phyloP scores from a whole-genome alignment of 2,797 vertebrate genomes.

The Allobates femoralis region DNA sequence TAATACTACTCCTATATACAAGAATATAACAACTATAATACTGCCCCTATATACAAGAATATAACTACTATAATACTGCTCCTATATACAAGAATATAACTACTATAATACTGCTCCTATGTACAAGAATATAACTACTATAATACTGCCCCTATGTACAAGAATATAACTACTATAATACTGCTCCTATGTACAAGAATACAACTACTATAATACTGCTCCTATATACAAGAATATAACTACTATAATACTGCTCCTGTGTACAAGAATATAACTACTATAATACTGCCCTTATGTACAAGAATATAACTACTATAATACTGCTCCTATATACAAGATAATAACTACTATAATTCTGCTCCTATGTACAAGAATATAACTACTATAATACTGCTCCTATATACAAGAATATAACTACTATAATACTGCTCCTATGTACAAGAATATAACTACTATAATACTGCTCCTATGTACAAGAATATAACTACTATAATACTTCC shows the following conservation, averaged over 20 bases:
- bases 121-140: slow-evolving; percentile 10
- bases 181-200: slow-evolving; percentile 5
- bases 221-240: neutral
- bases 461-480: neutral
- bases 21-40: slow-evolving; percentile 5
- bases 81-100: slow-evolving; percentile 8
- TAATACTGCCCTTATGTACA: neutral
- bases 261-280: neutral
- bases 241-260: neutral
- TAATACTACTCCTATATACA: neutral
- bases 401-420: neutral
- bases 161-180: slow-evolving; percentile 4
- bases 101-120: slow-evolving; percentile 4
- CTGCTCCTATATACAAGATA: slow-evolving; percentile 2
- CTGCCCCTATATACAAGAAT: neutral
- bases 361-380: neutral
- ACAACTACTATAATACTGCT: slow-evolving; percentile 4
- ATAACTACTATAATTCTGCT: slow-evolving; percentile 5
- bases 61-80: slow-evolving; percentile 2
- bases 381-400: slow-evolving; percentile 1
- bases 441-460: slow-evolving; percentile 9
- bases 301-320: slow-evolving; percentile 9
- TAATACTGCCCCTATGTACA: slow-evolving; percentile 14
- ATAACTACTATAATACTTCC: neutral
- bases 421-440: neutral